Base-by-base conservation (phyloP, 2,888 invertebrate species). In the Euphydryas editha region DNA sequence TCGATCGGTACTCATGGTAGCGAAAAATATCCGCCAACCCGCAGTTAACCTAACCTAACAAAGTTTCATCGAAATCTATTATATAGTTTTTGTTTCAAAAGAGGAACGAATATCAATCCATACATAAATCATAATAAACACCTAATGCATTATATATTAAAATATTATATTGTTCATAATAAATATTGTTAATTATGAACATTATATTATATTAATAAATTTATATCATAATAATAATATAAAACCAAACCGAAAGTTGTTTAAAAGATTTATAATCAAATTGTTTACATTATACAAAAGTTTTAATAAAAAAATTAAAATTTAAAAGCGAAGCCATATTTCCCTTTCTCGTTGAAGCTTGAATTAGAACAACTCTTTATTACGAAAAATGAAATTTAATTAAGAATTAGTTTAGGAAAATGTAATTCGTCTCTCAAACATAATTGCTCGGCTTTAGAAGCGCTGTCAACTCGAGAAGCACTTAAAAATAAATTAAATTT, bases 401-500 rank as follows among this genome's bases (percentile, higher is more conserved):
- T 56, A 21, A 6, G 15, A 62, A 54, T 54, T 54, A 54, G 30
- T 54, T 54, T 17, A 17, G 37, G 13, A 21, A 37, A 56, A 62
- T 15, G 24, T 49, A 21, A 37, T 49, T 49, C 15, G 30, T 51
- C 39, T 21, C 42, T 2, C 30, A 36, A 58, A 63, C 63, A 63
- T 63, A 63, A 63, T 63, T 58, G 58, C 57, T 44, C 30, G 51
- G 42, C 58, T 59, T 44, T 51, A 59, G 51, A 59, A 59, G 39
- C 39, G 51, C 49, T 44, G 51, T 59, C 51, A 58, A 64, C 49
- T 64, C 49, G 51, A 42, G 47, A 46, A 62, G 57, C 58, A 44
- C 42, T 64, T 59, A 51, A 51, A 59, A 11, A 30, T 64, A 59
- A 58, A 59, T 64, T 64, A 44, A 64, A 59, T 59, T 59, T 47